Evolutionary conservation across 2,797 vertebrate species (phyloP).

Genomic region (Emydoidea blandingii): DNA sequence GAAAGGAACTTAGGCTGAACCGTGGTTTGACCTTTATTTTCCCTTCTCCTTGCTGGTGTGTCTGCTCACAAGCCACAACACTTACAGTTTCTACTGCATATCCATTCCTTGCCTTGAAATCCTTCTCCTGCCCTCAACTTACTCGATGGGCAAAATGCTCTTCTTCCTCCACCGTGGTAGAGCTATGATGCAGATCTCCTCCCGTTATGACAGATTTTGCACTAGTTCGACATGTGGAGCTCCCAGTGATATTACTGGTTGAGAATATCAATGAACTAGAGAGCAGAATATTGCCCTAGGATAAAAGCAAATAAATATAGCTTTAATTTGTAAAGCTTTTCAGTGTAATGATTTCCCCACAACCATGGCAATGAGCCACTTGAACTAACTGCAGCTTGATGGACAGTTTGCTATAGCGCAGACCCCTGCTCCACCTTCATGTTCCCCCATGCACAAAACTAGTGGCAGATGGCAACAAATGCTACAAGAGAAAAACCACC

Average conservation of each 20-base stretch:
- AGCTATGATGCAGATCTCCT: rapidly evolving
- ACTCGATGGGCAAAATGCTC: not conserved
- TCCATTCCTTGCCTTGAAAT: not conserved
- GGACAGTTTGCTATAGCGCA: too few relatives aligned
- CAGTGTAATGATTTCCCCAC: not conserved
- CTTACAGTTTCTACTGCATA: not conserved
- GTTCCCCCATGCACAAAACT: too few relatives aligned
- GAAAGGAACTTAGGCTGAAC: rapidly evolving
- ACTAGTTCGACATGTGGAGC: not conserved
- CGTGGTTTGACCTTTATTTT: not conserved
- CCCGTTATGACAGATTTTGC: not conserved
- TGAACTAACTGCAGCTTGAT: too few relatives aligned
- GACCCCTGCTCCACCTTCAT: too few relatives aligned
- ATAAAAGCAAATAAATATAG: not conserved
- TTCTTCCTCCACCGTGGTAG: not conserved
- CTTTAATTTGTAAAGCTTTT: not conserved
- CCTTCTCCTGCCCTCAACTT: not conserved
- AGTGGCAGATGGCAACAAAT: not conserved
- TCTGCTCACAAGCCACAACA: rapidly evolving
- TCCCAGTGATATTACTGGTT: not conserved
- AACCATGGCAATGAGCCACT: too few relatives aligned
- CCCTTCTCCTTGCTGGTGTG: not conserved
- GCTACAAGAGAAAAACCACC: not conserved
- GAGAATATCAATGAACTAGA: not conserved
- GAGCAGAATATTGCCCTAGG: not conserved